Base-by-base conservation (phyloP, 2,113 vertebrate species). In the Heliornis fulica region DNA sequence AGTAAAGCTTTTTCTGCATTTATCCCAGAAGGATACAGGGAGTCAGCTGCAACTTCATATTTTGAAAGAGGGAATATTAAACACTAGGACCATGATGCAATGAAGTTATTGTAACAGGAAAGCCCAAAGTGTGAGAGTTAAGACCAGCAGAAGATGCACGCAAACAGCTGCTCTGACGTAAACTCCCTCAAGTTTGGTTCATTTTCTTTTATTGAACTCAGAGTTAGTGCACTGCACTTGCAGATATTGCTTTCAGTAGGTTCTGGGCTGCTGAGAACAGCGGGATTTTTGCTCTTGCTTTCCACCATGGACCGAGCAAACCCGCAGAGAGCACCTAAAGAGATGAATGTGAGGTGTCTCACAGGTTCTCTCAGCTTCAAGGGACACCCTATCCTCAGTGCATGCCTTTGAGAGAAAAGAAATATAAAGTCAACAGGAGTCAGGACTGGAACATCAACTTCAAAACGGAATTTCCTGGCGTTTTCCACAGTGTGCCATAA, bases 21-120 rank as follows among this genome's bases (percentile, higher is more conserved):
- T 93, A 92, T 96, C 96, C 96, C 96, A 90, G 76, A 96, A 97
- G 94, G 94, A 97, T 96, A 87, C 92, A 89, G 56, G 91, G 85
- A 97, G 94, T 97, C 95, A 96, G 97, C 96, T 97, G 95, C 96
- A 96, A 76, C 91, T 96, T 93, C 92, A 41, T 90, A 94, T 94
- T 96, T 96, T 96, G 89, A 95, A 96, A 96, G 68, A 89, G 91
- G 91, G 86, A 94, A 95, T 95, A 94, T 97, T 96, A 97, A 97
- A 95, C 92, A 71, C 92, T 87, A 45, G 88, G 77, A 53, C 83
- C 26, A 34, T 82, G 94, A 93, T 94, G 95, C 93, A 91, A 64
- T 90, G 77, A 59, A 87, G 79, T 96, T 96, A 94, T 78, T 96
- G 88, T 64, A 89, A 85, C 80, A 93, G 95, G 83, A 94, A 95